Evolutionary conservation across 2,113 vertebrate genomes (phyloP), one percentile per base, ranked within the genome.

Genomic region (Pygoscelis antarcticus): DNA sequence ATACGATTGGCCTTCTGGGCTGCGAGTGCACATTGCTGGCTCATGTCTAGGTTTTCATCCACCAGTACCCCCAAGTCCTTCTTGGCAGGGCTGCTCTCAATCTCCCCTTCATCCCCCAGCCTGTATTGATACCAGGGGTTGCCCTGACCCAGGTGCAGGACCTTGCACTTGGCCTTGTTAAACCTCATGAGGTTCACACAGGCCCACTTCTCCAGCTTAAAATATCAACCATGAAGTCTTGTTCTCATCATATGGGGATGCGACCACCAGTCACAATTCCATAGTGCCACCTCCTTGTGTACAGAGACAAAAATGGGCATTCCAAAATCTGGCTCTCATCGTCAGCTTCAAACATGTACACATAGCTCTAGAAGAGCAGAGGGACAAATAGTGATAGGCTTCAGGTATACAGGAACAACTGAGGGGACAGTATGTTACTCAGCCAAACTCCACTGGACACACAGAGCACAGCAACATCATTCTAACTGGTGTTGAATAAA

Each of bases 241-340:
- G 11, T 75, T 82, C 69, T 65, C 10, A 16, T 75, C n/a, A 16
- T 15, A 36, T 3, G 9, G 14, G 25, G 27, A 42, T 66, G 61
- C 0, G 0, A 71, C 10, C 36, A 51, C 7, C 66, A 60, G 49
- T 22, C 47, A 30, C 49, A 44, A 36, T 44, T 29, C n/a, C 17
- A 5, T 22, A 58, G 51, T 72, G 44, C 38, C 49, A 80, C 9
- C 5, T 60, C 54, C 11, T 16, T 16, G 27, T 12, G 30, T 13
- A 66, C 2, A 58, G 51, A 71, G 16, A 52, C 46, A 90, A 89
- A 71, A 52, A 47, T 3, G 3, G 38, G 25, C 5, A 64, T 82
- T 75, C n/a, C 47, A 72, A 76, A 75, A 60, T 38, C 22, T 60
- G 17, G 21, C 32, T 54, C 4, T 62, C 9, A n/a, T 54, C 20